Evolutionary conservation across 1,140 invertebrate species (phyloP).

Genomic region (Aphelinus certus): DNA sequence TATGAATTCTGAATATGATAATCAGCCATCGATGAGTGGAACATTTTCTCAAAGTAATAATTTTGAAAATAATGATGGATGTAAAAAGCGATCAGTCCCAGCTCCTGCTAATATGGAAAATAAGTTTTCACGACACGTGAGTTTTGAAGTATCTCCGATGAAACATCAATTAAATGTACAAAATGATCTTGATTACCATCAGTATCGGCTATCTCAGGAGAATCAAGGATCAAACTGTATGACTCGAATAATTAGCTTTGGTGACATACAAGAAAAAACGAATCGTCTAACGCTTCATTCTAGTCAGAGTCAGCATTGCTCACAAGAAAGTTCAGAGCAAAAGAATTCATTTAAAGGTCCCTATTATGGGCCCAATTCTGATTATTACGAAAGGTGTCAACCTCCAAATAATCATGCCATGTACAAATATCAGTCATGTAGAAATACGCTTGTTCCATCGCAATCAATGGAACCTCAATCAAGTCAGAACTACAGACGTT

Average conservation of each 20-base stretch:
- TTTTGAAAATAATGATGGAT: constrained; percentile 3
- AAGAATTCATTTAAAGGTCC: too few species aligned
- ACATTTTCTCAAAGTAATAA: constrained; percentile 17
- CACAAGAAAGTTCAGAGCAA: constrained; percentile 21
- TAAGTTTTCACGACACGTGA: constrained; percentile 8
- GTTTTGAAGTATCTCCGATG: constrained; percentile 13
- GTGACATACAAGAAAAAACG: constrained; percentile 36
- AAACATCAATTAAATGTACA: constrained; percentile 8
- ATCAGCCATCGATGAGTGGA: constrained; percentile 28
- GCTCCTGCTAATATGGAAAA: constrained; percentile 19
- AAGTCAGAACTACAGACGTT: neutral
- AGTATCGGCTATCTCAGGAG: constrained; percentile 20
- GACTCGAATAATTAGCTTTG: constrained; percentile 25
- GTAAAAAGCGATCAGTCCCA: constrained; percentile 14
- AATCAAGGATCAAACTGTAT: constrained; percentile 21
- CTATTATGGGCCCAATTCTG: too few species aligned
- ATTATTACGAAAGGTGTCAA: neutral
- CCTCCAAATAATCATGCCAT: neutral
- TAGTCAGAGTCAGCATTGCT: constrained; percentile 32
- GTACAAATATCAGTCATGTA: constrained; percentile 2
- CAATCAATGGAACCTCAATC: neutral
- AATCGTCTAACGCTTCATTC: constrained; percentile 30
- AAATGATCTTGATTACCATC: constrained; percentile 1
- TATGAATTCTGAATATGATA: constrained; percentile 39
- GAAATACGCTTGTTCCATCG: neutral